Conservation (phyloP, 2,113 vertebrate genomes). For the Tachuris rubrigastra region DNA sequence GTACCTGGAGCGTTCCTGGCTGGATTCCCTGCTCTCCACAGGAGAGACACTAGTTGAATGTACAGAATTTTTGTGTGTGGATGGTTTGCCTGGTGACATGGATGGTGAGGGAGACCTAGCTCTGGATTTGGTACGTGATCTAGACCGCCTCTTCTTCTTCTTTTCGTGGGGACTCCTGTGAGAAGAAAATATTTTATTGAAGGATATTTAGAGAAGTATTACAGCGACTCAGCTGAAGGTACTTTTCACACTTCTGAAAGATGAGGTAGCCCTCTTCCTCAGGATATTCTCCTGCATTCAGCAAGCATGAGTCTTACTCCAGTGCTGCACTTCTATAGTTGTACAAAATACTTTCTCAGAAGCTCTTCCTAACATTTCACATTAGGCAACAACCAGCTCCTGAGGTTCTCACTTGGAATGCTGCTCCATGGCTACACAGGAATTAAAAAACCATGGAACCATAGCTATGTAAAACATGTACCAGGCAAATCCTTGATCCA, state of each 20-base stretch:
- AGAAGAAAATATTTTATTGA: neutral
- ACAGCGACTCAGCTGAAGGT: neutral
- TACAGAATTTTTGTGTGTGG: slow-evolving; percentile 71
- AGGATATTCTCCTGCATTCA: neutral
- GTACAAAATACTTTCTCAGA: neutral
- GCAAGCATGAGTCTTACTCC: neutral
- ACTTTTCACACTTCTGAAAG: neutral
- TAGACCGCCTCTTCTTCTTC: slow-evolving; percentile 80
- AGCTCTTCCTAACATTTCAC: neutral
- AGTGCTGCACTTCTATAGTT: accelerated
- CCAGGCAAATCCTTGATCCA: neutral
- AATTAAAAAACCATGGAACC: neutral
- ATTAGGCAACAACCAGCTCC: neutral
- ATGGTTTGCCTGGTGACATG: slow-evolving; percentile 78
- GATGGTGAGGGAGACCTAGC: slow-evolving; percentile 81
- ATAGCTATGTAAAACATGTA: neutral
- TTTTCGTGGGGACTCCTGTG: slow-evolving; percentile 84
- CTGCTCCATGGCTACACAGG: neutral
- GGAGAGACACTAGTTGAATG: slow-evolving; percentile 86
- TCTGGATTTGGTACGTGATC: slow-evolving; percentile 77
- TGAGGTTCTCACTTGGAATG: neutral
- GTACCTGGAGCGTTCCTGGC: slow-evolving; percentile 88
- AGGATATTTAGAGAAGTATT: neutral
- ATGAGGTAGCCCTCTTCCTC: neutral
- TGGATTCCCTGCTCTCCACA: slow-evolving; percentile 89